Percentiles rank a stretch among this genome's conserved stretches.
These are phyloP conservation scores for Lepus americanus DNA, from an alignment of 2,113 vertebrate genomes.

Conservation along the genomic window DNA sequence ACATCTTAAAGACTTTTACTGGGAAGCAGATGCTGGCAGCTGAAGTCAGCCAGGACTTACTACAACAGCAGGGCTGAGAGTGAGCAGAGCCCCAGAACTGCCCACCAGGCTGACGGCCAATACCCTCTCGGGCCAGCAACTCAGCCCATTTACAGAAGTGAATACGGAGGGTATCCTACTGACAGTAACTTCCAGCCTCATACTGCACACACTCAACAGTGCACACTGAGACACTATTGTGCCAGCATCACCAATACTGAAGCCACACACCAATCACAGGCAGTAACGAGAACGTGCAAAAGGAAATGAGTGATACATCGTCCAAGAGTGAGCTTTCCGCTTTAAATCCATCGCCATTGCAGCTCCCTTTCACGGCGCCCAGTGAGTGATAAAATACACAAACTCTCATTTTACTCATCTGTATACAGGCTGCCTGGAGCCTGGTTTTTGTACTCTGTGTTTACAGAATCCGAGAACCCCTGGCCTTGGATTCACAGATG, in stretches of 20 bases:
- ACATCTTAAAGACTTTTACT: no score
- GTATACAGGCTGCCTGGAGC: neutral
- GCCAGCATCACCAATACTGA: neutral
- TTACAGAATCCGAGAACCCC: neutral
- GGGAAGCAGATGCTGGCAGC: neutral
- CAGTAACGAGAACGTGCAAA: neutral
- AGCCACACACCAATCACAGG: neutral
- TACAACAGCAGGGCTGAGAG: neutral
- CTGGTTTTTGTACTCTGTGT: neutral
- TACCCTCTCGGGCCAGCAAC: neutral
- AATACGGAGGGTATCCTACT: neutral
- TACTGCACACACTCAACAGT: neutral
- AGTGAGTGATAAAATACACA: neutral
- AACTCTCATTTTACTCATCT: neutral
- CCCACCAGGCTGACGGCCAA: neutral
- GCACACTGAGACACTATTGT: neutral
- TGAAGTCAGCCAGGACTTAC: neutral
- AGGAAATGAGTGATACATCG: neutral
- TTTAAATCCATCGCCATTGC: neutral
- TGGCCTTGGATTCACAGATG: neutral
- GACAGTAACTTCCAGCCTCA: slow-evolving; percentile 11
- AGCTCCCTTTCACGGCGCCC: neutral
- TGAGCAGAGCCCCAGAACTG: neutral
- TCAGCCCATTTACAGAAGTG: neutral
- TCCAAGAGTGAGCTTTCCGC: neutral